Base-by-base conservation (phyloP, 2,113 vertebrate genomes). In the Pachycephala philippinensis region DNA sequence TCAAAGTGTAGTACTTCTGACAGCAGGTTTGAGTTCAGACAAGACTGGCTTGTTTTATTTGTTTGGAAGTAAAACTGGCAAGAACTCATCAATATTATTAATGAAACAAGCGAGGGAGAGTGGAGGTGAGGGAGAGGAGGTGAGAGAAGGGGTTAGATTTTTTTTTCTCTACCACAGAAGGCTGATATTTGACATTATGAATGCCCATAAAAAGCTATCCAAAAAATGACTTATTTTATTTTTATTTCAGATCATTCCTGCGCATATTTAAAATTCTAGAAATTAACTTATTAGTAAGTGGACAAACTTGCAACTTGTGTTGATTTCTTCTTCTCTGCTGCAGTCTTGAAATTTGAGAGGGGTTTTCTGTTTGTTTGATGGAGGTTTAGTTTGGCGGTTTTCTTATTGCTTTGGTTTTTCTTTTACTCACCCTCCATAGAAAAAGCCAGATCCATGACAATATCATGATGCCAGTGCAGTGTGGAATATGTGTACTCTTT, bases 401-500 rank as follows among this genome's bases (percentile, higher is more conserved):
- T 49, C 23, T 24, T 49, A 49, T 24, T 49, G 21, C 17, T 40
- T 37, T 28, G 2, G 7, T 21, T 53, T 47, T 63, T 56, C 8
- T n/a, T 64, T 33, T 3, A 96, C 97, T 96, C 96, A 99, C 99
- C 99, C 90, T 99, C 98, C 21, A 98, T 37, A 59, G 99, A 99
- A 97, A 99, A 99, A 94, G 98, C 97, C 78, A 99, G 93, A 45
- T 99, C 97, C 98, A 97, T 98, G 54, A 99, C 99, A 11, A 95
- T 63, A 57, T 97, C 98, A 59, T 99, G 98, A 92, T 99, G 99
- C 99, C 99, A 99, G 93, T 99, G 99, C 47, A 99, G 87, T 3
- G 98, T 98, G 11, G 98, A 98, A n/a, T 98, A 99, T 0, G 98
- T 99, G 92, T 99, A 99, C 37, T 99, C 98, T 89, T 98, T 99